phyloP scores from a whole-genome alignment of 2,888 invertebrate genomes.

The Melangyna quadrimaculata region DNA sequence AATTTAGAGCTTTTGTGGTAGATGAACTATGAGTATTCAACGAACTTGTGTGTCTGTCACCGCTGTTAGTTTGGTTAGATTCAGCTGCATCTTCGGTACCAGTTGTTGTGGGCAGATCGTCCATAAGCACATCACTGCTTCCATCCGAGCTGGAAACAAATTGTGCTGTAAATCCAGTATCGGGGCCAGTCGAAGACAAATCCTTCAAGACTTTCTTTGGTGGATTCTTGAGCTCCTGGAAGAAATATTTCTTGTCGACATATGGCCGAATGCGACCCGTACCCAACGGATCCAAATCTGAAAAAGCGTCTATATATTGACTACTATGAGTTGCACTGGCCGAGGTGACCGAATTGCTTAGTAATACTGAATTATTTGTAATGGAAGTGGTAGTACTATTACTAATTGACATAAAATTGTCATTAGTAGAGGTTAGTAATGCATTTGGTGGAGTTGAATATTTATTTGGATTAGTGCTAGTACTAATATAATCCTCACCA shows the following conservation, averaged over 20 bases:
- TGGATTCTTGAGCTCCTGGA: constrained; percentile 96
- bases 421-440: constrained; percentile 69
- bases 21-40: constrained; percentile 60
- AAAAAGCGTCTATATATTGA: constrained; percentile 90
- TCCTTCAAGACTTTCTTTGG: constrained; percentile 96
- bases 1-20: constrained; percentile 66
- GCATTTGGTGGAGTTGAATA: constrained; percentile 68
- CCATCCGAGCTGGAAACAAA: constrained; percentile 58
- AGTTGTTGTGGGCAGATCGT: constrained; percentile 42
- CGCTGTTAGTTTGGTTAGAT: constrained; percentile 13
- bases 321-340: constrained; percentile 79
- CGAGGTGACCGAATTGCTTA: constrained; percentile 73
- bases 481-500: constrained; percentile 75
- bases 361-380: constrained; percentile 68
- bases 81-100: constrained; percentile 36
- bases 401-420: constrained; percentile 62
- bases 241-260: constrained; percentile 97
- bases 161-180: constrained; percentile 58
- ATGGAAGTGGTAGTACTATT: constrained; percentile 59
- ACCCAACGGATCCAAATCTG: constrained; percentile 95
- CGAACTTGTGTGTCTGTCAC: constrained; percentile 67
- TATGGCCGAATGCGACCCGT: constrained; percentile 95
- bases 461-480: constrained; percentile 68
- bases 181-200: constrained; percentile 81
- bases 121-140: constrained; percentile 51